Conservation (phyloP, 2,797 vertebrate species). For the Sebastes trivittatus region DNA sequence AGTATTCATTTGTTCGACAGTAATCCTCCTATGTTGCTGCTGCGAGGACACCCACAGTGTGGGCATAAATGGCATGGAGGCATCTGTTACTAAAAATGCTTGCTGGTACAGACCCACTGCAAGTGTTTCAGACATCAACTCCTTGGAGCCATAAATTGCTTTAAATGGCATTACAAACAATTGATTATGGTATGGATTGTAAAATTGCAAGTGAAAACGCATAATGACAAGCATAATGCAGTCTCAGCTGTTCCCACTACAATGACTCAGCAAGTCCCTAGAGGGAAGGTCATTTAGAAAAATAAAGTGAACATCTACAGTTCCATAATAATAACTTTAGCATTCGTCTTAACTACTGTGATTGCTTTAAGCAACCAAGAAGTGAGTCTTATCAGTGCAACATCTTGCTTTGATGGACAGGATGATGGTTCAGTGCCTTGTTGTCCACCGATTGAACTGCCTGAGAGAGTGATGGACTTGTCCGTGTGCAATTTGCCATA, state of each 20-base stretch:
- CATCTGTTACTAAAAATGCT: slow-evolving; percentile 39
- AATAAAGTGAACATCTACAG: neutral
- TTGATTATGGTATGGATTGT: neutral
- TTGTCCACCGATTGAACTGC: slow-evolving; percentile 24
- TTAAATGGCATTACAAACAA: slow-evolving; percentile 1
- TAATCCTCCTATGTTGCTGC: slow-evolving; percentile 13
- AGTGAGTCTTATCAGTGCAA: slow-evolving; percentile 1
- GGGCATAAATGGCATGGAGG: slow-evolving; percentile 21
- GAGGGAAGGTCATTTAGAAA: slow-evolving; percentile 10
- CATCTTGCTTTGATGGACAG: slow-evolving; percentile 45
- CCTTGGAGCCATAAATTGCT: neutral
- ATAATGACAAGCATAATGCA: neutral
- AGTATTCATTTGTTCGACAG: slow-evolving; percentile 4
- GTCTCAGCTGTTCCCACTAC: neutral
- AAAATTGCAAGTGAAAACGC: neutral
- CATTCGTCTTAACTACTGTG: neutral
- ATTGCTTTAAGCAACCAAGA: slow-evolving; percentile 18
- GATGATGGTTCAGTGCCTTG: slow-evolving; percentile 30
- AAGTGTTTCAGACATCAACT: slow-evolving; percentile 9
- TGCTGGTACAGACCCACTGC: neutral
- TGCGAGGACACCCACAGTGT: slow-evolving; percentile 26
- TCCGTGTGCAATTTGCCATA: slow-evolving; percentile 64
- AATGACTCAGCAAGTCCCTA: slow-evolving; percentile 5
- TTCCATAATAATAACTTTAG: slow-evolving; percentile 11
- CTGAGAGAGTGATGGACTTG: slow-evolving; percentile 38